phyloP scores from a whole-genome alignment of 1,140 invertebrate genomes.

The Monochamus saltuarius region DNA sequence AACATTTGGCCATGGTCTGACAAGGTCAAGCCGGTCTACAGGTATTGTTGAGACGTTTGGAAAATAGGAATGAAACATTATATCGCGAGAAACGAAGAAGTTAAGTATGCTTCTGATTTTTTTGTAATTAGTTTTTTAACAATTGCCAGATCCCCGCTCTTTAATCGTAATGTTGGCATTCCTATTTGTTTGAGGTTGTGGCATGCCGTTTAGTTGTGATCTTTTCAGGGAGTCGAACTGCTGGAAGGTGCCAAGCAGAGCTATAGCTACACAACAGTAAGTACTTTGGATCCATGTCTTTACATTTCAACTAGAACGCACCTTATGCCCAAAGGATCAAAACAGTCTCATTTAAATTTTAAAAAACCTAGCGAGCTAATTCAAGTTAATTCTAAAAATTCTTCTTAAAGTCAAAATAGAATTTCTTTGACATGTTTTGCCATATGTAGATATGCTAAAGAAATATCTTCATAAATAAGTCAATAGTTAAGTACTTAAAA shows the following conservation, averaged over 20 bases:
- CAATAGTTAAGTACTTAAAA: too few relatives aligned
- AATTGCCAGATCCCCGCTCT: neutral
- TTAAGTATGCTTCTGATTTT: slow-evolving; percentile 10
- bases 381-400: neutral
- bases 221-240: slow-evolving; percentile 37
- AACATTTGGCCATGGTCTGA: slow-evolving; percentile 57
- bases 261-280: slow-evolving; percentile 20
- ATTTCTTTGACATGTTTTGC: too few relatives aligned
- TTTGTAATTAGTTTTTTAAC: neutral
- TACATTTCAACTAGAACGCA: slow-evolving; percentile 2
- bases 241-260: slow-evolving; percentile 29
- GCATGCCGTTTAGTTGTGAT: slow-evolving; percentile 28
- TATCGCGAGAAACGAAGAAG: neutral
- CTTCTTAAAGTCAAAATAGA: too few relatives aligned
- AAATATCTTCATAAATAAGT: too few relatives aligned
- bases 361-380: slow-evolving; percentile 6
- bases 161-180: slow-evolving; percentile 6
- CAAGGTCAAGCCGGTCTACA: slow-evolving; percentile 52
- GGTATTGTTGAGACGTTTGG: slow-evolving; percentile 43
- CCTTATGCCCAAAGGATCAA: slow-evolving; percentile 11
- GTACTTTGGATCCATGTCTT: slow-evolving; percentile 17
- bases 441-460: too few relatives aligned
- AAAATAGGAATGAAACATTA: neutral
- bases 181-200: slow-evolving; percentile 12
- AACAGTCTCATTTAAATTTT: slow-evolving; percentile 10